Evolutionary conservation across 2,113 vertebrate species (phyloP).

Genomic region (Chlamydotis undulata): DNA sequence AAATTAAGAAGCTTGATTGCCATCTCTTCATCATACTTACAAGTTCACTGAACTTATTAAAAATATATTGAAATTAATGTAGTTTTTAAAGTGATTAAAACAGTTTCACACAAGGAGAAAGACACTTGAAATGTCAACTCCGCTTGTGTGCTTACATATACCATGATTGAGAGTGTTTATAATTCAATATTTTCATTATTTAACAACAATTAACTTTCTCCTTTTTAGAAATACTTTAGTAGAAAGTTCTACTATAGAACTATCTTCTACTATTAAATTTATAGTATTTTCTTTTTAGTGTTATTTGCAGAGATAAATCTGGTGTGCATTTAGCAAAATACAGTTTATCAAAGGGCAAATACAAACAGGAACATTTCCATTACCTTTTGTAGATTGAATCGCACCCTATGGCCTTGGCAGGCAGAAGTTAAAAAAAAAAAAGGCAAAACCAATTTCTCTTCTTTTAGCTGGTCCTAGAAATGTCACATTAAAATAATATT

Average conservation of each 20-base stretch:
- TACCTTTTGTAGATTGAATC: neutral
- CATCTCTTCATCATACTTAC: neutral
- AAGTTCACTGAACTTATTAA: slow-evolving; percentile 36
- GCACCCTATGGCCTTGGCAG: neutral
- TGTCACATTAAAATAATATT: neutral
- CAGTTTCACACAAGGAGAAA: slow-evolving; percentile 1
- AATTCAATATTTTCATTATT: slow-evolving; percentile 1
- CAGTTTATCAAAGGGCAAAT: neutral
- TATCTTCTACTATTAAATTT: neutral
- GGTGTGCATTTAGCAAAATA: neutral
- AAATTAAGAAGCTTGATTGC: slow-evolving; percentile 10
- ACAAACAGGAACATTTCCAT: neutral
- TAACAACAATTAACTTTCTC: neutral
- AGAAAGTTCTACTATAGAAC: no score
- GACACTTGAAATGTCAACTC: neutral
- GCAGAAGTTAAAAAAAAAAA: neutral
- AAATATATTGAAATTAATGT: slow-evolving; percentile 24
- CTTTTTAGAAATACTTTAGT: neutral
- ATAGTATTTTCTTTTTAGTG: neutral
- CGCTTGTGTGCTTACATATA: neutral
- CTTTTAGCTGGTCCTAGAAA: neutral
- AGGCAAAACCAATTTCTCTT: neutral
- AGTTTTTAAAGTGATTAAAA: slow-evolving; percentile 21
- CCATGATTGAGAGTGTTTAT: neutral
- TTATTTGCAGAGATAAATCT: neutral